Conservation (phyloP, 2,888 invertebrate species). For the Nezara viridula region DNA sequence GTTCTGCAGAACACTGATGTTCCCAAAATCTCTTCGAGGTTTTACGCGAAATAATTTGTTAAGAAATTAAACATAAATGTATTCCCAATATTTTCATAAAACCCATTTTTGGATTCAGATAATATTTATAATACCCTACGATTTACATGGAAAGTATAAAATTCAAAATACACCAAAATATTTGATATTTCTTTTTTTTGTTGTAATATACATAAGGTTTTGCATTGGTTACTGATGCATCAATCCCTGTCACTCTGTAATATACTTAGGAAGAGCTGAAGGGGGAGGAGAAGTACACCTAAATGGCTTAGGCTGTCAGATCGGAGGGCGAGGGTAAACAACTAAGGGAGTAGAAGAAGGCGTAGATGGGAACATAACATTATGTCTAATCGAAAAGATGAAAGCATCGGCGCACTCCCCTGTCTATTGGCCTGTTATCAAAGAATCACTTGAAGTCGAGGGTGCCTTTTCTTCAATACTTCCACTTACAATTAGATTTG, state of each 20-base stretch:
- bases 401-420: neutral
- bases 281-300: neutral
- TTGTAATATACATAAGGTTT: too few relatives aligned
- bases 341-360: neutral
- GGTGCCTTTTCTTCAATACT: neutral
- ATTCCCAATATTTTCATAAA: too few relatives aligned
- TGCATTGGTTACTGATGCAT: neutral
- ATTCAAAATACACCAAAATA: too few relatives aligned
- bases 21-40: too few relatives aligned
- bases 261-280: neutral
- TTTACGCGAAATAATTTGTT: too few relatives aligned
- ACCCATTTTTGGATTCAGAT: too few relatives aligned
- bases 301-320: neutral
- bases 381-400: neutral
- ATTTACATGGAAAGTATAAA: too few relatives aligned
- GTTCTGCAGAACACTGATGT: too few relatives aligned
- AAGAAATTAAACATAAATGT: too few relatives aligned
- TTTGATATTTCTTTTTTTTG: too few relatives aligned
- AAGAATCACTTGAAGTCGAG: neutral
- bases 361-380: slow-evolving; percentile 4
- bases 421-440: neutral
- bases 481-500: neutral
- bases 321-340: neutral
- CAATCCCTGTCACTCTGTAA: neutral
- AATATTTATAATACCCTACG: too few relatives aligned